phyloP scores from a whole-genome alignment of 2,888 invertebrate genomes.

The Lacanobia wlatinum region DNA sequence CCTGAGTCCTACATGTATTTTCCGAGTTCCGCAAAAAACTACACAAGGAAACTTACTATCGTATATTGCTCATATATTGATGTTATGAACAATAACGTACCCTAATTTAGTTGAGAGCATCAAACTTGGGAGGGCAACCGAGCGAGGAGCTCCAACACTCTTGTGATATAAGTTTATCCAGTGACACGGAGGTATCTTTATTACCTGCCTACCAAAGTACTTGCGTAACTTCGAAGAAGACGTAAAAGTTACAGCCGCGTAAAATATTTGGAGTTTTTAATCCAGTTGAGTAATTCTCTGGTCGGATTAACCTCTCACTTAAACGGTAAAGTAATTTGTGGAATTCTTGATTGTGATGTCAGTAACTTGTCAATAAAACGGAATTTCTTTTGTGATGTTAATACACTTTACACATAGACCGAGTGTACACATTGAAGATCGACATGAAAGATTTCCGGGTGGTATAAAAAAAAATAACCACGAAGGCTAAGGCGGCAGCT shows the following conservation, averaged over 20 bases:
- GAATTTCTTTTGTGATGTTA: too few species aligned
- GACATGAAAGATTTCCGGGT: too few species aligned
- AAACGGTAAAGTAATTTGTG: background rate
- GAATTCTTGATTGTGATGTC: background rate
- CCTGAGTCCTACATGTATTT: background rate
- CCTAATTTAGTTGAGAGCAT: slow-evolving; percentile 53
- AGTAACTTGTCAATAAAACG: too few species aligned
- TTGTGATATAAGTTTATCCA: slow-evolving; percentile 62
- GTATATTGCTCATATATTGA: slow-evolving; percentile 38
- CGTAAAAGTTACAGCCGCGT: slow-evolving; percentile 60
- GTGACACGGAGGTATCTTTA: slow-evolving; percentile 61
- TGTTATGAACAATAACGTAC: slow-evolving; percentile 45
- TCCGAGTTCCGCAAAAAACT: slow-evolving; percentile 25
- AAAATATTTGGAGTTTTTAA: slow-evolving; percentile 63
- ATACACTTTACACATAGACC: too few species aligned
- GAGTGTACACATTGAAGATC: too few species aligned
- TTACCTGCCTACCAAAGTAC: slow-evolving; percentile 56
- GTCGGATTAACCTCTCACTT: slow-evolving; percentile 25
- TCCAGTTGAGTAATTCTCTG: slow-evolving; percentile 38
- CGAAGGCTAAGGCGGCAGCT: too few species aligned
- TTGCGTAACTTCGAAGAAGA: slow-evolving; percentile 53
- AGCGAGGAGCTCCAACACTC: slow-evolving; percentile 58
- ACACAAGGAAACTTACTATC: slow-evolving; percentile 12
- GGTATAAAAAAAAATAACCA: too few species aligned
- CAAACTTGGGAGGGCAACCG: slow-evolving; percentile 39